Evolutionary conservation across 2,888 invertebrate species (phyloP), one percentile per base, ranked within the genome.

Genomic region (Spodoptera littoralis): DNA sequence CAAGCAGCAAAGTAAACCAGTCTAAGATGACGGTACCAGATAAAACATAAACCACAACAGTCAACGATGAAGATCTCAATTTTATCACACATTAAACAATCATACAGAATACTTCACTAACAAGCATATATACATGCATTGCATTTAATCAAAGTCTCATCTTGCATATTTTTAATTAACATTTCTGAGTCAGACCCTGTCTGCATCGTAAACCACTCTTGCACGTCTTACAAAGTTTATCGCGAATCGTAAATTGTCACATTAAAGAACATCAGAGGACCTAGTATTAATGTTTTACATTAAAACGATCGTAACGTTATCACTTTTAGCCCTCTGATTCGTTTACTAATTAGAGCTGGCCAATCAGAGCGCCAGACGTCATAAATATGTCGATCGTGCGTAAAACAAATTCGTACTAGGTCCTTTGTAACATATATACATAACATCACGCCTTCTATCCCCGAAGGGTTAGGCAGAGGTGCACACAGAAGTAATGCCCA

Each of bases 181-280:
- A 49, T 22, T 45, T 13, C 49, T 68, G 52, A 62, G 46, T 71
- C 71, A 73, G 18, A 9, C 41, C 52, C 45, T 22, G 11, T 12
- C 2, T 36, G 36, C 42, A n/a, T 63, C 58, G 36, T 72, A 72
- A 72, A 67, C 51, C 13, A 45, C 58, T 67, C 49, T 62, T 48
- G 5, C 30, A 42, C n/a, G 24, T 46, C 53, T 55, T 45, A 13
- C 47, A 60, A 56, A 64, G 55, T 65, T 73, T 69, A 74, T 73
- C 61, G 42, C 46, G 12, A 63, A 18, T 49, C 66, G 70, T 77
- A 72, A 77, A 77, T 77, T 65, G 65, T 69, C 68, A 57, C 58
- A 67, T 77, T 77, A 75, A 18, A 65, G 44, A 47, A 48, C 66
- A 65, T 64, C 71, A 51, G 64, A 62, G 27, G 27, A 27, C 27